These are phyloP conservation scores for Chondrilla cf. caribensis DNA, from an alignment of 37 sponge, comb jelly and placozoan genomes.

Conservation along the genomic window DNA sequence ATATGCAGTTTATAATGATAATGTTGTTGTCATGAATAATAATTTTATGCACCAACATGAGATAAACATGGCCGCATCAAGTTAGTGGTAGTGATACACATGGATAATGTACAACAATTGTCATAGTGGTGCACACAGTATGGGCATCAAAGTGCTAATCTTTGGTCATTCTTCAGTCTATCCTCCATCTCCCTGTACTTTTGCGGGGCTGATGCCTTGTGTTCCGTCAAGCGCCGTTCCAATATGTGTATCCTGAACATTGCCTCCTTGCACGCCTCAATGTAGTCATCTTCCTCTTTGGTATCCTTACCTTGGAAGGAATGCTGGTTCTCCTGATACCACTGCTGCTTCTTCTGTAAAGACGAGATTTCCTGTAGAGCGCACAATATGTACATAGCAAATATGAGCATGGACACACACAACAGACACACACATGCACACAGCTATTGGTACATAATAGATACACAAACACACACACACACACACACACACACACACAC, in stretches of 20 bases:
- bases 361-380: slow-evolving; percentile 74
- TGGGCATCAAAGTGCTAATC: slow-evolving; percentile 33
- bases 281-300: slow-evolving; percentile 89
- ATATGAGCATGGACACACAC: background rate
- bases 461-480: too few species aligned
- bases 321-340: slow-evolving; percentile 90
- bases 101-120: too few species aligned
- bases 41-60: too few species aligned
- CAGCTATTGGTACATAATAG: background rate
- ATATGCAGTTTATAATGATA: too few species aligned
- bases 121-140: too few species aligned
- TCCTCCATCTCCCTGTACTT: slow-evolving; percentile 78
- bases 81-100: too few species aligned
- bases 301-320: slow-evolving; percentile 44
- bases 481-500: too few species aligned
- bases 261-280: slow-evolving; percentile 81
- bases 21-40: too few species aligned
- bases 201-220: slow-evolving; percentile 83
- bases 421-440: too few species aligned
- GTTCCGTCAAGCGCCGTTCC: slow-evolving; percentile 88
- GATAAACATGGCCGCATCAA: too few species aligned
- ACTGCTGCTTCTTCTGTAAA: slow-evolving; percentile 78
- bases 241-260: slow-evolving; percentile 97
- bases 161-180: slow-evolving; percentile 55
- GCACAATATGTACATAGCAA: background rate